A percentile compares a stretch with the other conserved stretches of the same genome.
Conservation (phyloP, 2,797 vertebrate genomes). For the Phalanger gymnotis region DNA sequence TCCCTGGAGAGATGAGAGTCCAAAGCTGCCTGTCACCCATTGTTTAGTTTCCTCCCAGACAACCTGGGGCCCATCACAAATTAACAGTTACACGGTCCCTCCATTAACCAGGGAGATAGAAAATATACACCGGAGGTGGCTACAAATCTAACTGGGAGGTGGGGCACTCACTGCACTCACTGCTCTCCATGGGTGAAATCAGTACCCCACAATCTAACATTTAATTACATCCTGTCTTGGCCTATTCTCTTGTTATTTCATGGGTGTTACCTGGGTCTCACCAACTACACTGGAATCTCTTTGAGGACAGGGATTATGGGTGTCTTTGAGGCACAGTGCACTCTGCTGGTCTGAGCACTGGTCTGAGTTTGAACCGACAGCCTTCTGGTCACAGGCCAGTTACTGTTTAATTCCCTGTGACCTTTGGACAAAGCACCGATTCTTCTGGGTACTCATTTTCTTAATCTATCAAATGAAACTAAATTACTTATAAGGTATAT, state of each 20-base stretch:
- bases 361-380: neutral
- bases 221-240: neutral
- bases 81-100: neutral
- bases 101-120: neutral
- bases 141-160: neutral
- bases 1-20: neutral
- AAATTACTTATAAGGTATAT: neutral
- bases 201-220: neutral
- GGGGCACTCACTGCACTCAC: neutral
- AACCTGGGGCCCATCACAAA: neutral
- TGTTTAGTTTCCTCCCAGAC: neutral
- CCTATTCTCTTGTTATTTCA: neutral
- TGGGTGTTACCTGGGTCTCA: neutral
- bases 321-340: neutral
- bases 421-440: neutral
- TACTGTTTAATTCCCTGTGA: neutral
- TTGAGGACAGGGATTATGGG: neutral
- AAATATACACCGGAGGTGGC: neutral
- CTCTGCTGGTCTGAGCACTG: neutral
- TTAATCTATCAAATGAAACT: neutral
- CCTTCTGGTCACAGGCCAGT: neutral
- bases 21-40: neutral
- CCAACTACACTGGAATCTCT: neutral
- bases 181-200: neutral
- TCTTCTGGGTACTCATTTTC: neutral